Percentiles rank a stretch among this genome's conserved stretches.
phyloP scores from a whole-genome alignment of 2,888 invertebrate genomes.

The Watsonalla cultraria region DNA sequence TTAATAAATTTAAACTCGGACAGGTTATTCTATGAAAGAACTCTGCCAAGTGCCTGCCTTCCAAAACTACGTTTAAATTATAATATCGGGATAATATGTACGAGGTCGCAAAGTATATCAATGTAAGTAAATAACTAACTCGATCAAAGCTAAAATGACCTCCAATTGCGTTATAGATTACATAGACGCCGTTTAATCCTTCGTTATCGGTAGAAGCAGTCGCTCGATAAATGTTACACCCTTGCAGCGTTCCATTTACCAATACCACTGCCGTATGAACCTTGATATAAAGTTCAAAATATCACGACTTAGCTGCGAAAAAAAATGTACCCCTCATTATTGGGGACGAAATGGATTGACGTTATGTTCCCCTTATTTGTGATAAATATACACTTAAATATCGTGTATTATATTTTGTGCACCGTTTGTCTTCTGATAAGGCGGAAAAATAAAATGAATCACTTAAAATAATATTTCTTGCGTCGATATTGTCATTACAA shows the following conservation, averaged over 20 bases:
- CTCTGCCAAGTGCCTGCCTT: too few species aligned
- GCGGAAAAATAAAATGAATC: constrained; percentile 23
- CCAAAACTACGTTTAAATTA: constrained; percentile 18
- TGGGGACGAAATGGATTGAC: constrained; percentile 46
- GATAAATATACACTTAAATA: constrained; percentile 39
- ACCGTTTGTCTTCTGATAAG: constrained; percentile 6
- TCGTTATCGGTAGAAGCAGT: constrained; percentile 53
- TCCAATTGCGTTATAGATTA: constrained; percentile 46
- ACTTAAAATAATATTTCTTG: constrained; percentile 28
- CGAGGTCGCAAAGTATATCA: constrained; percentile 22
- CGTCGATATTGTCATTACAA: constrained; percentile 29
- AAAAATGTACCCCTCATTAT: constrained; percentile 30
- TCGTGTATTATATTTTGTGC: constrained; percentile 28
- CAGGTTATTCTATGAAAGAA: too few species aligned
- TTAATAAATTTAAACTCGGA: too few species aligned
- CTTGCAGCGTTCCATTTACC: constrained; percentile 29
- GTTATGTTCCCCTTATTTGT: constrained; percentile 43
- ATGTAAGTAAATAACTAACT: constrained; percentile 24
- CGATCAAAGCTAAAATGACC: constrained; percentile 21
- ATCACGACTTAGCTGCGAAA: constrained; percentile 14
- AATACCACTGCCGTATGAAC: constrained; percentile 21
- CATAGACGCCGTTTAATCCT: constrained; percentile 49
- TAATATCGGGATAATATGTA: constrained; percentile 22
- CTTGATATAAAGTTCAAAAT: constrained; percentile 26
- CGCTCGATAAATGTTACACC: constrained; percentile 46